Base-by-base conservation (phyloP, 1,140 invertebrate species). In the Agrilus planipennis region DNA sequence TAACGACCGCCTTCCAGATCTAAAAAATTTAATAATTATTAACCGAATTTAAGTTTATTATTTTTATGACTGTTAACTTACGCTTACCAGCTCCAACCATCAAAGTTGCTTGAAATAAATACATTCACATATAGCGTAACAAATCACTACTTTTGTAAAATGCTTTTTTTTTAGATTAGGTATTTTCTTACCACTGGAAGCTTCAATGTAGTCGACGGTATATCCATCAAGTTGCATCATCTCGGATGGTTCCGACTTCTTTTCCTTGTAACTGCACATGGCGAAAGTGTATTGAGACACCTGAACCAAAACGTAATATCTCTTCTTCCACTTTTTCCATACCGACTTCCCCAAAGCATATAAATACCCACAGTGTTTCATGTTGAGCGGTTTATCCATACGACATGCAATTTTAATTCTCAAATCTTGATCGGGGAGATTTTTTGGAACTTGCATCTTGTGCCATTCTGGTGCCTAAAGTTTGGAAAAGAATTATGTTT, bases 251-350 rank as follows among this genome's bases (percentile, higher is more conserved):
- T 99, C 94, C 15, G 91, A 88, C 68, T 98, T 98, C 68, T 97
- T 99, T 62, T 99, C 93, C 62, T 96, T 89, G 64, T 98, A 99
- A 57, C 89, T 97, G 68, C 96, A 99, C 79, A 99, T 92, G 18
- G 94, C 95, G 74, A 99, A 99, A 21, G 94, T 98, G 66, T 99
- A 99, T 71, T 99, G 96, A 27, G 93, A 98, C 12, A 96, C 92
- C 76, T 99, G 95, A 27, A 99, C 94, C 37, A 99, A 68, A 42
- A 97, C 91, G 75, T 91, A 96, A 67, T 98, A 99, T 43, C 96
- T 74, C 57, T 89, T 89, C 67, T 99, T 99, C 93, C 94, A 99
- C 63, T 99, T 99, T 60, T 97, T 95, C 95, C 95, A 99, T 1
- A 97, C 90, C 42, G 82, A 87, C 72, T 97, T 97, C 17, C 95